Conservation (phyloP, 2,797 vertebrate genomes). For the Takifugu rubripes region DNA sequence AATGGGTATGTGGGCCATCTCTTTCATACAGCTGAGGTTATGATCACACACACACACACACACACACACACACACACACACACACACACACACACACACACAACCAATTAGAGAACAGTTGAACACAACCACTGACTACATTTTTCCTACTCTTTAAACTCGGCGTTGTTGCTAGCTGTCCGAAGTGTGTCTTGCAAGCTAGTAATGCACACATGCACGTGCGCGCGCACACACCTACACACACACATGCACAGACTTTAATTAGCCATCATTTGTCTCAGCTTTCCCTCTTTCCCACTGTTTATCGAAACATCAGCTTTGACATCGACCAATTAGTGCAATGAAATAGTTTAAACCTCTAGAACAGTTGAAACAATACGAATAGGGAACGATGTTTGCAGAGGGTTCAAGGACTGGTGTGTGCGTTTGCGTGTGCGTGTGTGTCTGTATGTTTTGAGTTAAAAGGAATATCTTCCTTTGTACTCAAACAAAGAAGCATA, state of each 20-base stretch:
- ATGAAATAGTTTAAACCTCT: conserved; percentile 88
- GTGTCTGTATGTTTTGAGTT: conserved; percentile 11
- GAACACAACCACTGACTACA: no score
- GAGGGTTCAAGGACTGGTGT: conserved; percentile 31
- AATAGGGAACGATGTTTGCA: conserved; percentile 60
- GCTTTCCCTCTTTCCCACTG: conserved; percentile 84
- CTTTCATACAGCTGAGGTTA: no score
- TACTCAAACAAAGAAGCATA: conserved; percentile 28
- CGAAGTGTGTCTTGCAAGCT: neutral
- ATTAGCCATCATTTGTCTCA: conserved; percentile 91
- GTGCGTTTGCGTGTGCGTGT: conserved; percentile 10
- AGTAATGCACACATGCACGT: neutral
- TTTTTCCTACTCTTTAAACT: no score
- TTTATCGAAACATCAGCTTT: conserved; percentile 89
- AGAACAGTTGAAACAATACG: conserved; percentile 54
- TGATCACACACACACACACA: no score
- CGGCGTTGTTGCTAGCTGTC: conserved; percentile 12
- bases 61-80: no score
- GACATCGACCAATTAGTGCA: conserved; percentile 89
- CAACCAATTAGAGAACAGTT: no score
- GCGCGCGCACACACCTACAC: conserved; percentile 10
- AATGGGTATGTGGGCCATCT: no score
- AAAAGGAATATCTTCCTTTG: conserved; percentile 1
- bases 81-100: no score
- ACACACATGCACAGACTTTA: conserved; percentile 72